Conservation (phyloP, 2,888 invertebrate genomes). For the Aphidius colemani region DNA sequence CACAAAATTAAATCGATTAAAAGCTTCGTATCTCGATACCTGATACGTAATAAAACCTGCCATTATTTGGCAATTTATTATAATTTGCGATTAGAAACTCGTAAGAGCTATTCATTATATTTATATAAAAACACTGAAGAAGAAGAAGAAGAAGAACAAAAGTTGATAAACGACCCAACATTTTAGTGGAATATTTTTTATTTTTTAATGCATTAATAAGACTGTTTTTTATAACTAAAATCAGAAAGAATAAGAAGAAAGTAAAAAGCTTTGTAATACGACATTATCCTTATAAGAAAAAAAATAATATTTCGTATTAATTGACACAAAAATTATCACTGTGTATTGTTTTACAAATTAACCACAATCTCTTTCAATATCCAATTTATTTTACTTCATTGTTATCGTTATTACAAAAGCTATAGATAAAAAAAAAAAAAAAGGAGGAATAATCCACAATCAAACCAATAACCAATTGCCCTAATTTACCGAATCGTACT, state of each 20-base stretch:
- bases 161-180: no score
- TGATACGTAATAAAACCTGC: constrained; percentile 27
- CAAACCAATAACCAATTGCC: constrained; percentile 13
- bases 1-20: constrained; percentile 33
- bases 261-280: constrained; percentile 29
- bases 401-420: constrained; percentile 7
- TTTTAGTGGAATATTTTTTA: constrained; percentile 11
- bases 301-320: constrained; percentile 32
- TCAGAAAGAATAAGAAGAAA: background rate
- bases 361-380: constrained; percentile 13
- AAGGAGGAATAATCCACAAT: background rate
- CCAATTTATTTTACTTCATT: constrained; percentile 13
- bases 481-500: constrained; percentile 19
- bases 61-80: constrained; percentile 31
- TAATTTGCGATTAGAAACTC: constrained; percentile 27
- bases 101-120: constrained; percentile 23
- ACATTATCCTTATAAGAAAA: constrained; percentile 31
- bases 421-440: background rate
- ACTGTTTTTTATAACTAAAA: constrained; percentile 43
- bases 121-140: constrained; percentile 6
- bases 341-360: constrained; percentile 37
- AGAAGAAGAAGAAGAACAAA: constrained; percentile 10
- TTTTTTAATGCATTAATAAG: constrained; percentile 43
- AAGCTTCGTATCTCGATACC: constrained; percentile 30
- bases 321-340: constrained; percentile 38